Conservation (phyloP, 2,113 vertebrate genomes). For the Phoenicopterus ruber region DNA sequence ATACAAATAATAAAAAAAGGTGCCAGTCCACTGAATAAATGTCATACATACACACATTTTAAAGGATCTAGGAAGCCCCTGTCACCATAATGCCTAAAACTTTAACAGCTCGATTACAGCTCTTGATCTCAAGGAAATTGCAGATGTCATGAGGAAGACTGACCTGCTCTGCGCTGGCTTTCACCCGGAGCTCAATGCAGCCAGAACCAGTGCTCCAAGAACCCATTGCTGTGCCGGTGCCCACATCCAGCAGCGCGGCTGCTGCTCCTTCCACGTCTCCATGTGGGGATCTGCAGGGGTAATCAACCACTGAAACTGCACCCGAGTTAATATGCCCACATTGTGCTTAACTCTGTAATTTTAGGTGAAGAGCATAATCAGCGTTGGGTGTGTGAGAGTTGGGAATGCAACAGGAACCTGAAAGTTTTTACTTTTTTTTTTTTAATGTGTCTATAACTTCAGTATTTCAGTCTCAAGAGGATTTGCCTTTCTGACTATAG, state of each 20-base stretch:
- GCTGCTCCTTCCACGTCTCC: not conserved
- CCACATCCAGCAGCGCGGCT: fast-evolving
- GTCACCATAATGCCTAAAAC: not conserved
- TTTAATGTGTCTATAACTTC: not conserved
- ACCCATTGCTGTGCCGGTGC: not conserved
- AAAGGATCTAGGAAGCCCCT: not conserved
- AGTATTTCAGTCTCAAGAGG: not conserved
- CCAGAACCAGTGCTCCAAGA: not conserved
- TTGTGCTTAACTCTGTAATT: not conserved
- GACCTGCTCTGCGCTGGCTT: not conserved
- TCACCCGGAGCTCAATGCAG: not conserved
- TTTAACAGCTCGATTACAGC: not conserved
- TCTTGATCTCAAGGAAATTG: not conserved
- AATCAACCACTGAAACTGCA: not conserved
- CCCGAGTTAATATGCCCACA: not conserved
- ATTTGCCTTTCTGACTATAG: not conserved
- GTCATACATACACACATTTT: not conserved
- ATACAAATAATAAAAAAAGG: not conserved
- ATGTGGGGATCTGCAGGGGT: not conserved
- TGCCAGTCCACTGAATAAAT: not conserved
- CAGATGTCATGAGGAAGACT: not conserved
- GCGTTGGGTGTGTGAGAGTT: not conserved
- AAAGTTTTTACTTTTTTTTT: not conserved
- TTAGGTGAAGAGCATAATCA: not conserved
- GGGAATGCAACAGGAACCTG: not conserved